Base-by-base conservation (phyloP, 2,113 vertebrate genomes). In the Tamias sibiricus region DNA sequence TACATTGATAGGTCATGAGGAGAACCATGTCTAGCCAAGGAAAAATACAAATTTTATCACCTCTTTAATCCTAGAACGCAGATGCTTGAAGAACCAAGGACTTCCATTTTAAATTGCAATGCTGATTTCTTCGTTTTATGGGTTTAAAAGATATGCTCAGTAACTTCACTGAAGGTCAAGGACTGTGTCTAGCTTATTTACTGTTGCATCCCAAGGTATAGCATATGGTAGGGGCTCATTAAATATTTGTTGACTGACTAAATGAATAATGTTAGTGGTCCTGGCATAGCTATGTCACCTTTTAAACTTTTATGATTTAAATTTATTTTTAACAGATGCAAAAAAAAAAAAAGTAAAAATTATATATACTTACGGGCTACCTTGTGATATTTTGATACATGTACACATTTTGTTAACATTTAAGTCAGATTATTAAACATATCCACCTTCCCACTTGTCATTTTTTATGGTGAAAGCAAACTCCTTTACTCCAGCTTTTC, bases 1-100 rank as follows among this genome's bases (percentile, higher is more conserved):
- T 96, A 86, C 68, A 91, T 26, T 87, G 68, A 66, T 74, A 85
- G 86, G 54, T 93, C 91, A 82, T 32, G 30, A 87, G 83, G 75
- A 87, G 44, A 32, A 88, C 17, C 16, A 40, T 59, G 64, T 59
- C 14, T 1, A 49, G 64, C 24, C 2, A 49, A 64, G 84, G 71
- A 90, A 88, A 91, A 93, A 54, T 92, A 87, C 93, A 75, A 76
- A 40, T 83, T 42, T 82, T 26, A 37, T 37, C 26, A 87, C 2
- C 6, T 77, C 19, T 80, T 68, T 57, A 74, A 84, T 69, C 35
- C 75, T 84, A 81, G 28, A 69, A 79, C 79, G 86, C 4, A 77
- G 20, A 52, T 74, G 2, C 26, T 87, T 91, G 26, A 91, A 93
- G 14, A 97, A 94, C 72, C 72, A 52, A 8, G 6, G 7, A 40